Base-by-base conservation (phyloP, 2,888 invertebrate genomes). In the Polietes domitor region DNA sequence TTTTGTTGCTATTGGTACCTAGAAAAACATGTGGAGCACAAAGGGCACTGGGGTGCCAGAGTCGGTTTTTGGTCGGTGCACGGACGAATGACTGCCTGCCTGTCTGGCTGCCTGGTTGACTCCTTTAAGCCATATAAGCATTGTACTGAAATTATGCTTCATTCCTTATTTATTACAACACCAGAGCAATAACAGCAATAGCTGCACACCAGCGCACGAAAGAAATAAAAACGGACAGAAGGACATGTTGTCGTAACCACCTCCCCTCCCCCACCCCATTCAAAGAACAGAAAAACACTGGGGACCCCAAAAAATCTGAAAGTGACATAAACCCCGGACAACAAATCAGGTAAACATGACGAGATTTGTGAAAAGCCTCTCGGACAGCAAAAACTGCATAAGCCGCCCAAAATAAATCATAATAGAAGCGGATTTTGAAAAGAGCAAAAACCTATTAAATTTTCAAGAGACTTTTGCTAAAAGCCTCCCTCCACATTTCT, bases 141-240 rank as follows among this genome's bases (percentile, higher is more conserved):
- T 80, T 73, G 61, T 72, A 61, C 37, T 76, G 68, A 80, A 83
- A 83, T 83, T 80, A 80, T 77, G 76, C 32, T 73, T 80, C 73
- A 83, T 80, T 77, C 75, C 47, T 76, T 83, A 80, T 83, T 83
- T 80, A 80, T 77, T 61, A 10, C 37, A 58, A 61, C n/a, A 63
- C 74, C 58, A 73, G 74, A 26, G 17, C 68, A 37, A 9, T 9
- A 37, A 7, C 37, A 37, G 37, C 1, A 37, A 3, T 7, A 68
- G 2, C 3, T 10, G 7, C 55, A n/a, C n/a, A n/a, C n/a, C n/a
- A n/a, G 47, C 3, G 4, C 15, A n/a, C 47, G 2, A 15, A 74
- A 74, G n/a, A 74, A 74, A 61, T 28, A 28, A 58, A 41, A 7
- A 41, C 9, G 47, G 37, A 43, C 15, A 37, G 53, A 24, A 47